Percentiles rank a stretch among this genome's conserved stretches.
phyloP scores from a whole-genome alignment of 2,797 vertebrate genomes.

The Geotrypetes seraphini region DNA sequence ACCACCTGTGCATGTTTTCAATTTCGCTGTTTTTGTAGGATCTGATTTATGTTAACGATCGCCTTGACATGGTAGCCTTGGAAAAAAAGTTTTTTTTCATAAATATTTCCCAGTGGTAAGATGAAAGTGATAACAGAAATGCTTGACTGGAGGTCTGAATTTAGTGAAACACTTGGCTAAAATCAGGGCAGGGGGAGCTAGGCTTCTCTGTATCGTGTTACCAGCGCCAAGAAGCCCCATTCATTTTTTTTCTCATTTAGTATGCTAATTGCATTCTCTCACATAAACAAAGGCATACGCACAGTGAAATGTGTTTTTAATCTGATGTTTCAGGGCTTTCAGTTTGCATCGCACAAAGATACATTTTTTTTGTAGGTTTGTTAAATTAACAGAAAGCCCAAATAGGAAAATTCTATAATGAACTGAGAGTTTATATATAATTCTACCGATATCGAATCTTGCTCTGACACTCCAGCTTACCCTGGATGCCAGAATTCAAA shows the following conservation, averaged over 20 bases:
- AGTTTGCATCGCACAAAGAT: constrained; percentile 6
- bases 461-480: too few species aligned
- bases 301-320: background rate
- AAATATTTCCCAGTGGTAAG: constrained; percentile 31
- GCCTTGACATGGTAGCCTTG: constrained; percentile 25
- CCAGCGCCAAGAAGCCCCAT: constrained; percentile 13
- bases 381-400: constrained; percentile 11
- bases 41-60: constrained; percentile 23
- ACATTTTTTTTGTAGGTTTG: constrained; percentile 13
- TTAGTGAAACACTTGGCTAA: constrained; percentile 17
- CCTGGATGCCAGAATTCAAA: too few species aligned
- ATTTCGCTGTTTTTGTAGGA: constrained; percentile 12
- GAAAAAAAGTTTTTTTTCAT: constrained; percentile 20
- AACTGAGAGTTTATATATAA: too few species aligned
- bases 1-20: constrained; percentile 6
- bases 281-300: constrained; percentile 1
- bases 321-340: constrained; percentile 4
- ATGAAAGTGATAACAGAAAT: constrained; percentile 35
- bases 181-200: constrained; percentile 9
- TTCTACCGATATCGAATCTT: too few species aligned
- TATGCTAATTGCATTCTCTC: constrained; percentile 22
- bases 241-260: constrained; percentile 21
- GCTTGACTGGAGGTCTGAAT: constrained; percentile 27
- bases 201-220: constrained; percentile 14
- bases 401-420: background rate